These are phyloP conservation scores for Oryctes rhinoceros DNA, from an alignment of 1,140 invertebrate species.

Conservation along the genomic window DNA sequence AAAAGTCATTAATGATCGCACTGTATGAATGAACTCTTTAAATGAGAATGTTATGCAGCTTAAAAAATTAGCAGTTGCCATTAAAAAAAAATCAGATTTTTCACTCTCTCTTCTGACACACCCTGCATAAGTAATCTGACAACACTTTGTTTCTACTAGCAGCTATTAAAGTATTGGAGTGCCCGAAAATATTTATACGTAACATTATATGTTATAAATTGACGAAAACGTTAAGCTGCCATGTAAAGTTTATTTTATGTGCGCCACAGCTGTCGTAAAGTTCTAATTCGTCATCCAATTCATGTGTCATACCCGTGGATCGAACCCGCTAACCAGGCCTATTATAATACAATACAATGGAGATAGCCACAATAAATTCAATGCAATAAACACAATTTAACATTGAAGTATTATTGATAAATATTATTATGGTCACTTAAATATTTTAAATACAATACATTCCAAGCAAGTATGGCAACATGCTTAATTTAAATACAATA, in stretches of 20 bases:
- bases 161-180: neutral
- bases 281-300: constrained; percentile 13
- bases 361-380: neutral
- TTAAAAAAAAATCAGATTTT: too few species aligned
- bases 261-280: neutral
- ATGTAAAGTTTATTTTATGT: neutral
- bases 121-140: too few species aligned
- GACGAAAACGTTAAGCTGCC: neutral
- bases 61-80: too few species aligned
- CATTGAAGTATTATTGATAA: constrained; percentile 24
- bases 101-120: too few species aligned
- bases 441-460: constrained; percentile 11
- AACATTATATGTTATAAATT: neutral
- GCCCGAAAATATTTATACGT: neutral
- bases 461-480: neutral
- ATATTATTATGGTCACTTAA: neutral
- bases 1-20: too few species aligned
- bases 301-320: neutral
- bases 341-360: constrained; percentile 24
- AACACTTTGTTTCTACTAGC: neutral
- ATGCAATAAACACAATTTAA: neutral
- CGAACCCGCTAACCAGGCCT: neutral
- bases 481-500: constrained; percentile 32
- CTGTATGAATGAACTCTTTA: too few species aligned
- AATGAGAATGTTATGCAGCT: too few species aligned